Evolutionary conservation across 2,797 vertebrate species (phyloP).

Genomic region (Limnodromus scolopaceus): DNA sequence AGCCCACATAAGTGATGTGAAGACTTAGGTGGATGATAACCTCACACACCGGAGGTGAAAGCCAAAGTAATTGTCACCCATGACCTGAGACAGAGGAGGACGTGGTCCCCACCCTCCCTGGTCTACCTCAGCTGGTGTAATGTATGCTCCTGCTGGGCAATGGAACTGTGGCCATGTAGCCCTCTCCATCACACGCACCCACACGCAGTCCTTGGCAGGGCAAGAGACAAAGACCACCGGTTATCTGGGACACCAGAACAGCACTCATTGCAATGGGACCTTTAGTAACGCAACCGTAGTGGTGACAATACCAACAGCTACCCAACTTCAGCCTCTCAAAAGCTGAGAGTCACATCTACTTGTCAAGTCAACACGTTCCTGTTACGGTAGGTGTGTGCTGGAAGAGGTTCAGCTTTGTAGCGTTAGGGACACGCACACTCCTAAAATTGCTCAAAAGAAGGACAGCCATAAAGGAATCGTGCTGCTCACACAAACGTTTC

Average conservation of each 20-base stretch:
- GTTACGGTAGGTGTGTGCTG: not conserved
- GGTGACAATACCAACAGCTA: not conserved
- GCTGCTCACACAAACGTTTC: not conserved
- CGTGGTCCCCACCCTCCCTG: accelerated
- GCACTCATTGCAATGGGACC: not conserved
- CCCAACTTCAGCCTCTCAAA: not conserved
- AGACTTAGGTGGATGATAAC: accelerated
- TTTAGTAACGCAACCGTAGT: accelerated
- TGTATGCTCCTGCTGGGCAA: accelerated
- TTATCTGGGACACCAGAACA: not conserved
- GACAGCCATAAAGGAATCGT: not conserved
- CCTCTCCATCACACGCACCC: not conserved
- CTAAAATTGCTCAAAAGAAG: not conserved
- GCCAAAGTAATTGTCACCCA: not conserved
- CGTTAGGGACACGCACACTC: accelerated
- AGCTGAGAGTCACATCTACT: not conserved
- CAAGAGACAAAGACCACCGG: accelerated
- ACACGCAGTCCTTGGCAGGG: not conserved
- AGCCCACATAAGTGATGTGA: not conserved
- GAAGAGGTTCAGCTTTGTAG: not conserved
- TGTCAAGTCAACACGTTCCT: accelerated
- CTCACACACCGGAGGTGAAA: not conserved
- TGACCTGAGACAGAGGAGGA: not conserved
- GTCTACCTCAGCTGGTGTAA: accelerated
- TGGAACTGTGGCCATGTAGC: accelerated